Percentiles rank a stretch among this genome's conserved stretches.
phyloP scores from a whole-genome alignment of 2,888 invertebrate species.

The Phortica magna region DNA sequence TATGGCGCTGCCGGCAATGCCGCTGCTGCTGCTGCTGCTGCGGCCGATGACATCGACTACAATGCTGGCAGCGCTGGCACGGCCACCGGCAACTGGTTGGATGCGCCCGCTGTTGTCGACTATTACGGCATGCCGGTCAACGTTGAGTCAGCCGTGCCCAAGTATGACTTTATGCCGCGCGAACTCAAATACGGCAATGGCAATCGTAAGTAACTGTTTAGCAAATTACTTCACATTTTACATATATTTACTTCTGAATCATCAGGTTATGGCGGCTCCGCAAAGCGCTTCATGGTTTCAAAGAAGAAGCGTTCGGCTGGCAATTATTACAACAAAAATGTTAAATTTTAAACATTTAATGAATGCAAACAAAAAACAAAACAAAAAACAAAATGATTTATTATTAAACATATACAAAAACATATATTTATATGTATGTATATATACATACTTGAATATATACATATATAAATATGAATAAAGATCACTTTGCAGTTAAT shows the following conservation, averaged over 20 bases:
- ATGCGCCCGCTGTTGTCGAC: conserved; percentile 70
- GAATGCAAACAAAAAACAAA: conserved; percentile 33
- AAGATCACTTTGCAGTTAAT: conserved; percentile 21
- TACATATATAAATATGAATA: conserved; percentile 13
- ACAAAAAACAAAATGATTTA: background rate
- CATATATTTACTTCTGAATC: conserved; percentile 20
- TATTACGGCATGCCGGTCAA: conserved; percentile 75
- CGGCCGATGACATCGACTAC: conserved; percentile 60
- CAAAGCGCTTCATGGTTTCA: conserved; percentile 77
- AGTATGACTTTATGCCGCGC: conserved; percentile 73
- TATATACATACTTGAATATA: background rate
- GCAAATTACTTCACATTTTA: background rate
- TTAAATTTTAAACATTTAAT: conserved; percentile 62
- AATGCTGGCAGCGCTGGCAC: conserved; percentile 30
- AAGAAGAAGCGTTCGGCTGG: conserved; percentile 76
- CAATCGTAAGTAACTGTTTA: conserved; percentile 67
- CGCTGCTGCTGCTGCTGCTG: background rate
- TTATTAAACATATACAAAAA: conserved; percentile 8
- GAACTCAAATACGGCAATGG: conserved; percentile 70
- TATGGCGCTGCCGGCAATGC: conserved; percentile 41
- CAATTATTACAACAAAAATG: conserved; percentile 67
- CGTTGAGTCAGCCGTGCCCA: conserved; percentile 69
- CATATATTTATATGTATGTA: conserved; percentile 10
- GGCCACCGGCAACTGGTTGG: conserved; percentile 66
- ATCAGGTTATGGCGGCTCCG: conserved; percentile 64